Base-by-base conservation (phyloP, 1,140 invertebrate species). In the Ladona fulva region DNA sequence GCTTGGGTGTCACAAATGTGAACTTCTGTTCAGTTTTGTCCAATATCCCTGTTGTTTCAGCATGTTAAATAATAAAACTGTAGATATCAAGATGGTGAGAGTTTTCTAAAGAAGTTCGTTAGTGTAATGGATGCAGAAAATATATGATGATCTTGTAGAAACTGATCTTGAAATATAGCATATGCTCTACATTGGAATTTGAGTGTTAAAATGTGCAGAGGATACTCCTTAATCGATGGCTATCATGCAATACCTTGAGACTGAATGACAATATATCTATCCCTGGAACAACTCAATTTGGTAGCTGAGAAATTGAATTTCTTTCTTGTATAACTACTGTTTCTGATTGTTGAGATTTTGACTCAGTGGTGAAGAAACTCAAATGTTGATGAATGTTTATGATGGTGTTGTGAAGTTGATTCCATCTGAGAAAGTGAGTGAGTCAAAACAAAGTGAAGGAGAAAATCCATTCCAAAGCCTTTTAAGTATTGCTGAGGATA, bases 261-360 rank as follows among this genome's bases (percentile, higher is more conserved):
- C 52, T 66, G 52, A 66, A 66, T 66, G 52, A 66, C 52, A 66
- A 66, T 66, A 37, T 37, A 66, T 66, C 52, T 66, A 66, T 66
- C 52, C 52, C 52, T 66, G 14, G 52, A 66, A 66, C 16, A 66
- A 66, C 14, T 66, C 52, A 66, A 16, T 19, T 66, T 19, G 52
- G 52, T 66, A 66, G 52, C 52, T 66, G 52, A 66, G 52, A 66
- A 22, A 66, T 6, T 16, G 52, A 66, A 66, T 16, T 66, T 22
- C 3, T 66, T 66, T 66, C 52, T 66, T 22, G 14, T 66, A 6
- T 66, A 16, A 66, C 14, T 66, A 16, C 12, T 66, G 52, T 66
- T 66, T 66, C 52, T 66, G 52, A 3, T 6, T 66, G 52, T 22
- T 52, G 44, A 19, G 10, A 52, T 10, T 52, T 10, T 66, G 52